Base-by-base conservation (phyloP, 2,113 vertebrate species). In the Cyprinodon variegatus region DNA sequence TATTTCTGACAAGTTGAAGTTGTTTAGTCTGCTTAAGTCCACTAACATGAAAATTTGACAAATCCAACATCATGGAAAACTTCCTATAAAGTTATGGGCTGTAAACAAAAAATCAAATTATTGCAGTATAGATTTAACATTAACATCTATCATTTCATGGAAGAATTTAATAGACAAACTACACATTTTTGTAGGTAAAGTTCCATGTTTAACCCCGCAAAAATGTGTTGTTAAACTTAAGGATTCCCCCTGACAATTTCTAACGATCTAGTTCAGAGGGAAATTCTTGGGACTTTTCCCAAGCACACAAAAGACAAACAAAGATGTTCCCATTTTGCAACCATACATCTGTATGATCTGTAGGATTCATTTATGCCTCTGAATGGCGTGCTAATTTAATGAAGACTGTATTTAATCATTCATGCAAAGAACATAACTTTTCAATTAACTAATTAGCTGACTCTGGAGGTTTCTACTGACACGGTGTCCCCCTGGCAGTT, bases 381-480 rank as follows among this genome's bases (percentile, higher is more conserved):
- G 72, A 82, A 83, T 61, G 77, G 65, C 65, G 74, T 80, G 72
- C 76, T 88, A 90, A 89, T 90, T 91, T 65, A 65, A 79, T 50
- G 65, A 67, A 79, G 82, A 66, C 70, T 76, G 70, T 67, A 39
- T 70, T 93, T 11, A 90, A 92, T 92, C 87, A 93, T 93, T 91
- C 76, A 92, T 91, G 80, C 63, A 61, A 76, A 85, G 81, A 84
- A 90, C 92, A 92, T 90, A 90, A 89, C 83, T 91, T 93, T 92
- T 92, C 86, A 92, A 93, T 93, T 86, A 92, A 91, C 84, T 90
- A 92, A 92, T 90, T 91, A 90, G 75, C 68, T 70, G 84, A 62
- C 87, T 86, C 89, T 78, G 79, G 88, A 89, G 90, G 85, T 81
- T 77, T 87, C 65, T 77, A 63, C 70, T 70, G 72, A 85, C 72